phyloP scores from a whole-genome alignment of 2,888 invertebrate species.

The Pheosia gnoma region DNA sequence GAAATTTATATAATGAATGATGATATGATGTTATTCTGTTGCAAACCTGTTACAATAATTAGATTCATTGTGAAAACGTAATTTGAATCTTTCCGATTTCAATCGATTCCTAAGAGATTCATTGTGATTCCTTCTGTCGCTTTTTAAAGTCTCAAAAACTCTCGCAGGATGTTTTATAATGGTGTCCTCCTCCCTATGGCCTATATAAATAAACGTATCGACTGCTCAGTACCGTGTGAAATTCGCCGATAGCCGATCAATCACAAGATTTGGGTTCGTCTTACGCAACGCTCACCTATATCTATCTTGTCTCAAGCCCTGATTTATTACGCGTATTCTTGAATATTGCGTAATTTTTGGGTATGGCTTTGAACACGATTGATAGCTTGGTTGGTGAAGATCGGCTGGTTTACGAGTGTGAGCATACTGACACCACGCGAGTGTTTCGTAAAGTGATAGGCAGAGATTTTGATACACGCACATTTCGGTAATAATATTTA shows the following conservation, averaged over 20 bases:
- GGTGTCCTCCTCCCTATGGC: not conserved
- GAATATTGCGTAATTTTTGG: constrained; percentile 6
- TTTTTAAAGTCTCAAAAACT: too few species aligned
- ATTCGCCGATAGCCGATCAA: constrained; percentile 6
- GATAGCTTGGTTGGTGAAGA: not conserved
- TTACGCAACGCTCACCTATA: constrained; percentile 6
- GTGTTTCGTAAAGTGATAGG: too few species aligned
- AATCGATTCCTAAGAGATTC: too few species aligned
- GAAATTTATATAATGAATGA: too few species aligned
- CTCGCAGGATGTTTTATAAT: too few species aligned
- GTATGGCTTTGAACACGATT: not conserved
- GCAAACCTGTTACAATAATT: too few species aligned
- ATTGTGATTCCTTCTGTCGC: too few species aligned
- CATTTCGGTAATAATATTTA: too few species aligned
- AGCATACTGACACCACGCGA: not conserved
- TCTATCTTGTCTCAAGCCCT: constrained; percentile 5
- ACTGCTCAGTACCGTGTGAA: not conserved
- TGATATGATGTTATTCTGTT: too few species aligned
- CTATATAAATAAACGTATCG: not conserved
- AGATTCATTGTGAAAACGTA: too few species aligned
- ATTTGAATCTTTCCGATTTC: too few species aligned
- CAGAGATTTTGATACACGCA: too few species aligned
- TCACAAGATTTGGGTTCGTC: constrained; percentile 7
- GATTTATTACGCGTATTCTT: constrained; percentile 5
- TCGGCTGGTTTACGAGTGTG: not conserved